These are phyloP conservation scores for Diabrotica virgifera DNA, from an alignment of 1,140 invertebrate species.

Conservation along the genomic window DNA sequence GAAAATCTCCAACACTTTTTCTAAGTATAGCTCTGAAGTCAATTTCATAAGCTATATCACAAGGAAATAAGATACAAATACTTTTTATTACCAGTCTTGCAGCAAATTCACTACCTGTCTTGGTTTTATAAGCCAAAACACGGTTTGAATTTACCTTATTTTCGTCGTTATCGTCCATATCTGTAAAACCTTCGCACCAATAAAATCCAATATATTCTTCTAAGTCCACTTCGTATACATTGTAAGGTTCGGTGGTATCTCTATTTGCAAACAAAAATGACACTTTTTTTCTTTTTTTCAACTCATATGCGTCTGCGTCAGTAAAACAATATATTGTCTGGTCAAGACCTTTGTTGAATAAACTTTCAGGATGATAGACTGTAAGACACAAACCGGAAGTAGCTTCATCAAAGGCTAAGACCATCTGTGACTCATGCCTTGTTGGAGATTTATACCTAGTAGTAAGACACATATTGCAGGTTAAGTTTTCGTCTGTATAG, in stretches of 20 bases:
- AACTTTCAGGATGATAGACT: conserved; percentile 34
- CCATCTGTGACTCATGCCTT: conserved; percentile 8
- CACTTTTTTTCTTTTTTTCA: conserved; percentile 33
- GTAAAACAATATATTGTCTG: conserved; percentile 32
- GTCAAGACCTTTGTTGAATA: conserved; percentile 20
- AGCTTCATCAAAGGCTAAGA: conserved; percentile 28
- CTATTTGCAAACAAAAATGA: neutral
- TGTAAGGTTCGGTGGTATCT: conserved; percentile 32
- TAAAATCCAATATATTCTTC: conserved; percentile 48
- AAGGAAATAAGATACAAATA: conserved; percentile 27
- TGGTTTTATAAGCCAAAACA: conserved; percentile 39
- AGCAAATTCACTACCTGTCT: conserved; percentile 43
- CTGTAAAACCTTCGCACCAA: conserved; percentile 49
- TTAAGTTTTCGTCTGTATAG: conserved; percentile 5
- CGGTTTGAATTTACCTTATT: conserved; percentile 30
- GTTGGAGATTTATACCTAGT: neutral
- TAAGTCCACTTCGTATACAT: conserved; percentile 38
- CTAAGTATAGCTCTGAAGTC: conserved; percentile 7
- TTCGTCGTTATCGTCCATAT: conserved; percentile 36
- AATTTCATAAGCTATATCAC: conserved; percentile 6
- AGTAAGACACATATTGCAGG: neutral
- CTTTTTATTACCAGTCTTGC: conserved; percentile 31
- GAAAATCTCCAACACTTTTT: conserved; percentile 4
- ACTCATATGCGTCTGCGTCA: conserved; percentile 25
- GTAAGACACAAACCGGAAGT: conserved; percentile 27